These are phyloP conservation scores for Acronicta psi DNA, from an alignment of 2,888 invertebrate genomes.

Conservation along the genomic window DNA sequence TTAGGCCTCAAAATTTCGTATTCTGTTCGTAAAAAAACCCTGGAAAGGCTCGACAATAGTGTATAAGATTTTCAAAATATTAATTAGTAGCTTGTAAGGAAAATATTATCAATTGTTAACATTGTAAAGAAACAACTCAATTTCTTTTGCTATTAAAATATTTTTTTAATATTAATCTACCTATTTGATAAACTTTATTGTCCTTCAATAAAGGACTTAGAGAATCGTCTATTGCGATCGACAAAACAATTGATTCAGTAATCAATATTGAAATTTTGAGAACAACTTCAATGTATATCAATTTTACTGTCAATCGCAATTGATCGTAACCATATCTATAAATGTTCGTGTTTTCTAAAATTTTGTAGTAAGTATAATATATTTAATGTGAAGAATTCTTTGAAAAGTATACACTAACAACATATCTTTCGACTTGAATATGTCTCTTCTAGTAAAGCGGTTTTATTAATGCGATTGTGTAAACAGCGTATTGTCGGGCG, in stretches of 20 bases:
- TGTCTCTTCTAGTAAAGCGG: constrained; percentile 31
- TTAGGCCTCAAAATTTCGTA: constrained; percentile 9
- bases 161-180: constrained; percentile 44
- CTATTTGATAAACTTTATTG: constrained; percentile 47
- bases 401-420: constrained; percentile 56
- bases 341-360: constrained; percentile 55
- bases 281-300: background rate
- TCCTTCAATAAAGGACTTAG: constrained; percentile 25
- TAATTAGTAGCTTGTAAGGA: constrained; percentile 56
- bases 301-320: constrained; percentile 29
- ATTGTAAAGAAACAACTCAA: constrained; percentile 52
- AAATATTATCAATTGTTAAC: constrained; percentile 59
- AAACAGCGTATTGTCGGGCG: background rate
- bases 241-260: background rate
- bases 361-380: constrained; percentile 51
- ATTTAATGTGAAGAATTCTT: constrained; percentile 48
- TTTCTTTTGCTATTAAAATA: constrained; percentile 38
- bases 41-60: constrained; percentile 40
- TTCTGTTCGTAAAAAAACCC: constrained; percentile 10
- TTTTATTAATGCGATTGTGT: constrained; percentile 35
- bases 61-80: constrained; percentile 56
- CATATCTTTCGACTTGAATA: constrained; percentile 59
- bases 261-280: background rate
- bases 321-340: constrained; percentile 18
- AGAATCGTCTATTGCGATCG: constrained; percentile 14